Base-by-base conservation (phyloP, 2,888 invertebrate genomes). In the Metacarcinus magister region DNA sequence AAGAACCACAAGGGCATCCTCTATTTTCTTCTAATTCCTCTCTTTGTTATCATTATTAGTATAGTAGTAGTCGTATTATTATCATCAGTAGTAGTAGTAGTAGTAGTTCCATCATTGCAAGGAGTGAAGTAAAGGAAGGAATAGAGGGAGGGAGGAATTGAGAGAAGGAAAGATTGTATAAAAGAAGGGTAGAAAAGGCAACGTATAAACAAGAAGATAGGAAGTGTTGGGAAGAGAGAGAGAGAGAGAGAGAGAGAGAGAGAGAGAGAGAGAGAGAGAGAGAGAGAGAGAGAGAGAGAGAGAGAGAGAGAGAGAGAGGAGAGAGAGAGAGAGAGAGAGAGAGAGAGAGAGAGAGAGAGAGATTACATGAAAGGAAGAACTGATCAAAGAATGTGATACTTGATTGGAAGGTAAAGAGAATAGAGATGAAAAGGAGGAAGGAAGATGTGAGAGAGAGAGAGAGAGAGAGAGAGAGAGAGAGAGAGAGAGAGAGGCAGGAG, bases 351-450 rank as follows among this genome's bases (percentile, higher is more conserved):
- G 5, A 5, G 23, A 43, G n/a, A 8, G 4, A 10, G 19, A 82
- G 23, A 10, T 82, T 32, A 82, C 82, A 60, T 39, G 28, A 54
- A 39, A 48, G 60, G 16, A 60, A 54, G 16, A 28, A 48, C 54
- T 92, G 32, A 92, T 44, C 46, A 48, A n/a, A 48, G 46, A 48
- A 44, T 0, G 19, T 44, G 28, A 32, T 44, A 92, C 23, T 54
- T 48, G 92, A 92, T 48, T 48, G 39, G 39, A 32, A 39, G n/a
- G n/a, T 54, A 60, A 10, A 60, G 48, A 93, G 60, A 93, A 82
- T 32, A 32, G 60, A 48, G 60, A n/a, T 54, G 93, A 54, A 93
- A 67, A 67, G 93, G 32, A 93, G 60, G 32, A 93, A 60, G 4
- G 10, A 93, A 28, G n/a, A 39, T 54, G 8, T 28, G 28, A 54